Percentiles rank a stretch among this genome's conserved stretches.
phyloP scores from a whole-genome alignment of 2,888 invertebrate genomes.

The Amphipoea lucens region DNA sequence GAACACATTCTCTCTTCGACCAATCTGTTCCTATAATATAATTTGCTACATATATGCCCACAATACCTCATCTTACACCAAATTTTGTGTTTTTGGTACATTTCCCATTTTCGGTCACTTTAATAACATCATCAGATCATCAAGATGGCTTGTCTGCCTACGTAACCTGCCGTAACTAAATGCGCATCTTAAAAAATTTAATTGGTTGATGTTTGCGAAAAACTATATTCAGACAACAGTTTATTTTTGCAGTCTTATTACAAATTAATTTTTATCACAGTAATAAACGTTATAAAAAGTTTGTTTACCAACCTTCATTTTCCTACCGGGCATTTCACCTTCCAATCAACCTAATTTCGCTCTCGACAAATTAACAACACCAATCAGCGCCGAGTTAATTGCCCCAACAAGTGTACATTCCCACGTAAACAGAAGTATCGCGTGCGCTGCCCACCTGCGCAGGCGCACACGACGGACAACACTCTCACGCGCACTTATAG shows the following conservation, averaged over 20 bases:
- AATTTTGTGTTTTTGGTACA: neutral
- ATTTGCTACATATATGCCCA: neutral
- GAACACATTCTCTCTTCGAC: too few species aligned
- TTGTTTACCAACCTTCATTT: neutral
- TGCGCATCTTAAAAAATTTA: neutral
- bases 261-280: too few species aligned
- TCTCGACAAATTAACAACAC: slow-evolving; percentile 47
- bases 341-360: slow-evolving; percentile 11
- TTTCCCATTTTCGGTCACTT: neutral
- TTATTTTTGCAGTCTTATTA: too few species aligned
- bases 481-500: slow-evolving; percentile 61
- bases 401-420: slow-evolving; percentile 56
- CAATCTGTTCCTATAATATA: neutral
- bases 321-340: neutral
- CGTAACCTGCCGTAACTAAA: too few species aligned
- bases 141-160: neutral
- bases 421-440: slow-evolving; percentile 63
- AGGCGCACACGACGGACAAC: slow-evolving; percentile 39
- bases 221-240: neutral
- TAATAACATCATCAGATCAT: neutral
- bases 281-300: too few species aligned
- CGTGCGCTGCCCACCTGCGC: slow-evolving; percentile 66
- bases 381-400: slow-evolving; percentile 56
- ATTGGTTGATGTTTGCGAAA: neutral
- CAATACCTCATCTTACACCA: neutral